A percentile compares a stretch with the other conserved stretches of the same genome.
phyloP scores from a whole-genome alignment of 2,113 vertebrate species.

The Enhydra lutris region DNA sequence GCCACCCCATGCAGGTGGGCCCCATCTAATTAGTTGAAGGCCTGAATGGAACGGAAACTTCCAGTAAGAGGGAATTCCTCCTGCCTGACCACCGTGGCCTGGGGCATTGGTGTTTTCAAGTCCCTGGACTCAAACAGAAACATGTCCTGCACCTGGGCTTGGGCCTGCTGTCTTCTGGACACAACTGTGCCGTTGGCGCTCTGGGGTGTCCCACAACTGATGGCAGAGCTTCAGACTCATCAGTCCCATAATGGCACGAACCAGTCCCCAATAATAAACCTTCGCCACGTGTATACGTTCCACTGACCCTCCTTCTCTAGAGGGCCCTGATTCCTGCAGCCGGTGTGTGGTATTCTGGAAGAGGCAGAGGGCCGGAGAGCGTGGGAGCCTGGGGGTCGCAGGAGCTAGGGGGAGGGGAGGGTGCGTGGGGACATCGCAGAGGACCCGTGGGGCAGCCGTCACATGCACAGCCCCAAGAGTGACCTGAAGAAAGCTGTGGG shows the following conservation, averaged over 20 bases:
- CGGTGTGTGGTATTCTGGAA: not conserved
- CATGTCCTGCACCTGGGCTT: not conserved
- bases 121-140: not conserved
- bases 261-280: too few species aligned
- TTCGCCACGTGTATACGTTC: not conserved
- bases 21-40: not conserved
- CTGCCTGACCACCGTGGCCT: not conserved
- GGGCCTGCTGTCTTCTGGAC: too few species aligned
- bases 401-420: too few species aligned
- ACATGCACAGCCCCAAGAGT: not conserved
- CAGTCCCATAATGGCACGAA: not conserved
- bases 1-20: not conserved
- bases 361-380: not conserved
- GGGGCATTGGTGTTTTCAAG: too few species aligned
- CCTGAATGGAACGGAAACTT: not conserved
- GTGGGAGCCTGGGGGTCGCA: not conserved
- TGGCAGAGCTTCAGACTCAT: too few species aligned
- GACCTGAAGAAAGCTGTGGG: fast-evolving
- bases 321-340: not conserved
- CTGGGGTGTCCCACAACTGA: not conserved
- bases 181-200: fast-evolving
- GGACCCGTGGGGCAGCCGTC: fast-evolving
- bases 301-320: not conserved
- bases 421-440: fast-evolving
- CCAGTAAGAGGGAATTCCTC: not conserved